Evolutionary conservation across 2,113 vertebrate genomes (phyloP), one percentile per base, ranked within the genome.

Genomic region (Oncorhynchus gorbuscha): DNA sequence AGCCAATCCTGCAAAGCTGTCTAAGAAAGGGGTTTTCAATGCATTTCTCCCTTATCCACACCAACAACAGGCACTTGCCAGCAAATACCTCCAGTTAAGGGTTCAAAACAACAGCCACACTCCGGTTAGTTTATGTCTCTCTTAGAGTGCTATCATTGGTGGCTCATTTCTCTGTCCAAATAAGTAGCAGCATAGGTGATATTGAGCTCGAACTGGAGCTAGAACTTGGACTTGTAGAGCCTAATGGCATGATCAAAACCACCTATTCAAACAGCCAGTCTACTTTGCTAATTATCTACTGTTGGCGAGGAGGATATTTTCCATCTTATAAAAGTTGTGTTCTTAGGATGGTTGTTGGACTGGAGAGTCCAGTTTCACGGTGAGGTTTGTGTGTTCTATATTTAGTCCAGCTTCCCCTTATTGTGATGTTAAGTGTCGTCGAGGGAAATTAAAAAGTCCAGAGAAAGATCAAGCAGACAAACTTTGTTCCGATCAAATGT

Each of bases 181-280:
- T 22, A 18, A 18, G 16, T 68, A 74, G 62, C 18, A 69, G 48
- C 26, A 48, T 5, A 14, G 39, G 35, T 39, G 11, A 48, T 32
- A 59, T 79, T 71, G 22, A 39, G 20, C 24, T 49, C 4, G 14
- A 14, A 65, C 51, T 55, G 51, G 14, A 18, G 16, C 51, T 55
- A 55, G 14, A 55, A 51, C 49, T 51, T 51, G 49, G 14, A 51
- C 49, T 51, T 51, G 49, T 3, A 51, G 49, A 68, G 8, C 55
- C 11, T 68, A 73, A 39, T 75, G 80, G 58, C 22, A 73, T 82
- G 45, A 85, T 82, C 11, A 82, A 71, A 88, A 77, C 69, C 84
- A 87, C 75, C 76, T 88, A 81, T 80, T 79, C 55, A 84, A 87
- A 81, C 76, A 66, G 24, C 70, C 71, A 67, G 76, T 71, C 32